Base-by-base conservation (phyloP, 2,888 invertebrate genomes). In the Dermolepida albohirtum region DNA sequence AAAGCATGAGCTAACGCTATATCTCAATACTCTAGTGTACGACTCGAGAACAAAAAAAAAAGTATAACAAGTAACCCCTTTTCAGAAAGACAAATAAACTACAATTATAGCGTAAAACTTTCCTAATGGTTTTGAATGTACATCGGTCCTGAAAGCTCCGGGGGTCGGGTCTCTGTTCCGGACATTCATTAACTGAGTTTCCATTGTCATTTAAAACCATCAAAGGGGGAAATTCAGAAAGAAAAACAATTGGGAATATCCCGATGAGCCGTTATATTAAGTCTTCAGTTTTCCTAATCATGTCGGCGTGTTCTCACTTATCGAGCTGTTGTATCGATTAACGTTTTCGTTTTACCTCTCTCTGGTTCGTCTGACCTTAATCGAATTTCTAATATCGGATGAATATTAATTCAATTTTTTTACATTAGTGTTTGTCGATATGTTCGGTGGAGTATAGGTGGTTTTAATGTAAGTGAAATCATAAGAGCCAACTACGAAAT, bases 191-290 rank as follows among this genome's bases (percentile, higher is more conserved):
- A 63, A 34, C 51, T 64, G 51, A 22, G 52, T 27, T 54, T n/a
- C 43, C 29, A 64, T 64, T 64, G 64, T 64, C 43, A 64, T 66
- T 66, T 66, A 51, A 59, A 59, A 50, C 22, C 59, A 12, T 59
- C 57, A 66, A 66, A 66, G 59, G 66, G 43, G 29, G 59, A 59
- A 29, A 51, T 66, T 50, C 27, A 17, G 41, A 29, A 50, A 43
- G 59, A 59, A 66, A 66, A 66, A 66, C 59, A 59, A 59, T 59
- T 66, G 22, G 34, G 50, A 64, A 64, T 64, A 40, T 29, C 22
- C 52, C 43, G 43, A 17, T 43, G 29, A 6, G 12, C 41, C 52
- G 50, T 29, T 34, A 54, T 41, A 52, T 64, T 43, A 52, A 64
- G 52, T 34, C 44, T 54, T 43, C 52, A 14, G 44, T 54, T 52